These are phyloP conservation scores for Apaloderma vittatum DNA, from an alignment of 2,113 vertebrate species.

Conservation along the genomic window DNA sequence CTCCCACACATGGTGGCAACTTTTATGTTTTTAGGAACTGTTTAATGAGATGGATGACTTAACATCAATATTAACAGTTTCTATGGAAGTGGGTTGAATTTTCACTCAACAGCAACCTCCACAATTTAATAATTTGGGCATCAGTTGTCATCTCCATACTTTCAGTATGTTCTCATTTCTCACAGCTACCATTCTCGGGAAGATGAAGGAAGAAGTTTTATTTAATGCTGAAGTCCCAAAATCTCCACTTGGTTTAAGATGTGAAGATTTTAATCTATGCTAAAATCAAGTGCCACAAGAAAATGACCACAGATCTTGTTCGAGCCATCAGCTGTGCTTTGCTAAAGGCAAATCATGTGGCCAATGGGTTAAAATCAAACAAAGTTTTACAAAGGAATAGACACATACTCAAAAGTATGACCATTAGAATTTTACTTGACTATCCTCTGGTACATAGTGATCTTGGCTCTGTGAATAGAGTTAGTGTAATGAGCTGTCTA, in stretches of 20 bases:
- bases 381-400: background rate
- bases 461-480: background rate
- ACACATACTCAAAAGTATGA: background rate
- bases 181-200: background rate
- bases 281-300: background rate
- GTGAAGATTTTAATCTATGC: background rate
- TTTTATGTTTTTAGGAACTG: background rate
- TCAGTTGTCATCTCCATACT: background rate
- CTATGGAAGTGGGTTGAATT: background rate
- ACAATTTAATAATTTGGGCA: background rate
- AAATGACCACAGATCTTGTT: background rate
- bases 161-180: background rate
- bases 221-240: background rate
- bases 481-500: background rate
- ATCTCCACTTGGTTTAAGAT: background rate
- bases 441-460: background rate
- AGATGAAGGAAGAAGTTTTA: background rate
- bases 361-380: background rate
- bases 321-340: background rate
- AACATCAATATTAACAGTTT: conserved; percentile 30
- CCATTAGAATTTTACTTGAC: background rate
- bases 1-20: background rate
- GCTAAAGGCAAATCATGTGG: background rate
- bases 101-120: background rate
- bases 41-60: conserved; percentile 2